phyloP scores from a whole-genome alignment of 2,113 vertebrate species.

The Amblyornis subalaris region DNA sequence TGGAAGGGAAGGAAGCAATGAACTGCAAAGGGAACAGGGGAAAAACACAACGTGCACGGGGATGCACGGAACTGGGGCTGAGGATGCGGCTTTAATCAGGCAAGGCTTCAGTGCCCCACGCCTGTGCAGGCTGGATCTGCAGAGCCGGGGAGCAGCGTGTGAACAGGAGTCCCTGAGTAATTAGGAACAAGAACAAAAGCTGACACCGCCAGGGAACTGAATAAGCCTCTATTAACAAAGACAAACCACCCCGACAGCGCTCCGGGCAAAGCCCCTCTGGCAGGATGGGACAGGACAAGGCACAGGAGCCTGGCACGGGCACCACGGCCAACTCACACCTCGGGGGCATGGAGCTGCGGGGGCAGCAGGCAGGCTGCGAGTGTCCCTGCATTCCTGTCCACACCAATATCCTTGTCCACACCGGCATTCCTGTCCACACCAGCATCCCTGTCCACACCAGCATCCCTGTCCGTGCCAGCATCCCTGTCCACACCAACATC shows the following conservation, averaged over 20 bases:
- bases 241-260: accelerated
- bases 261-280: accelerated
- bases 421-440: neutral
- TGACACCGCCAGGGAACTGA: neutral
- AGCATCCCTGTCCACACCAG: accelerated
- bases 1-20: neutral
- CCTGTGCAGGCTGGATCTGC: neutral
- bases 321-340: accelerated
- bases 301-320: neutral
- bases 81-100: neutral
- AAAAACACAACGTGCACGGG: neutral
- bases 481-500: neutral
- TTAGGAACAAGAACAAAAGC: neutral
- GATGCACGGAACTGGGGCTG: neutral
- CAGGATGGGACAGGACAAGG: accelerated
- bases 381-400: too few relatives aligned
- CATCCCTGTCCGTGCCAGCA: accelerated
- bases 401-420: neutral
- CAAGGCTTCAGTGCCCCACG: neutral
- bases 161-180: neutral
- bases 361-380: neutral
- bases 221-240: accelerated
- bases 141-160: neutral
- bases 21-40: neutral
- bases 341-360: accelerated